Base-by-base conservation (phyloP, 2,888 invertebrate genomes). In the Nomada ferruginata region DNA sequence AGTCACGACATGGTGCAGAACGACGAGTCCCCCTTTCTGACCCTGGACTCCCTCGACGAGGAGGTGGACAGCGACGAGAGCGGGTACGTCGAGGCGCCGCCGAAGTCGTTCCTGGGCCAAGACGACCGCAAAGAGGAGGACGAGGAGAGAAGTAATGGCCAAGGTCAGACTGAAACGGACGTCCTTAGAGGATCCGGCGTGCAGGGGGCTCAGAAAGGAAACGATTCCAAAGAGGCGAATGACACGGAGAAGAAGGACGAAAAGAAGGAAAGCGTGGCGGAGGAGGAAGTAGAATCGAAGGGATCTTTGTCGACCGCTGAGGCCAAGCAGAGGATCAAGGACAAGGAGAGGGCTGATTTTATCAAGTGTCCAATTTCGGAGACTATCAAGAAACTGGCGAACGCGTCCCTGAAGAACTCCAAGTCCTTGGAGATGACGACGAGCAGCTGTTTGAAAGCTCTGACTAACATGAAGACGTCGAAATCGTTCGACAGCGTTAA, bases 51-150 rank as follows among this genome's bases (percentile, higher is more conserved):
- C 2, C 94, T 95, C 66, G 94, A 94, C 86, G 96, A 96, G 69
- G 96, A 96, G 90, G 96, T 97, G 85, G 96, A 96, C 91, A 97
- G 97, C 93, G 98, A 98, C 91, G 98, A 98, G 93, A 98, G 97
- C 76, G 98, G 98, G 4, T 98, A 98, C 94, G 98, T 97, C 44
- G 98, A 98, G 92, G 93, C 93, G 4, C 92, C 93, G 47, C 93
- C 93, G 15, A 93, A 92, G 82, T 90, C 86, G 1, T 59, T 89
- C 7, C 23, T 89, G 15, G 68, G 83, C n/a, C 87, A 84, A 26
- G 84, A 88, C 10, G 83, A 87, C 0, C 81, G 80, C 20, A 87
- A 84, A 20, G 84, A 88, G 13, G 84, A 86, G n/a, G 87, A 87
- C 11, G 84, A 71, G 20, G 84, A 83, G n/a, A 63, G 18, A 9